Percentiles rank a stretch among this genome's conserved stretches.
Conservation (phyloP, 2,888 invertebrate species). For the Vanessa cardui region DNA sequence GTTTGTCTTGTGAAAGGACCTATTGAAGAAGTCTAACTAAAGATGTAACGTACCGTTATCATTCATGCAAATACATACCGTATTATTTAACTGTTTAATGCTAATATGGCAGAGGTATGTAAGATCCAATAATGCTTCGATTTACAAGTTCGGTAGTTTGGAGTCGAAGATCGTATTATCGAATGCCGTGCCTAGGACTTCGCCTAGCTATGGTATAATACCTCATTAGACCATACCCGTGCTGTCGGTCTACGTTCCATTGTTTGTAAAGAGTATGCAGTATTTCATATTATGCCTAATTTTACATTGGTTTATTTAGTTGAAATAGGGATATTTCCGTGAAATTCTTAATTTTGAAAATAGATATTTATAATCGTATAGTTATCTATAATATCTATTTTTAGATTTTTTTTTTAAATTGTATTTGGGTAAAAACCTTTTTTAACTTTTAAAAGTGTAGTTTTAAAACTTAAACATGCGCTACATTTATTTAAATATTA, state of each 20-base stretch:
- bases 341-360: conserved; percentile 22
- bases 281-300: conserved; percentile 28
- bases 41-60: conserved; percentile 5
- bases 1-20: conserved; percentile 33
- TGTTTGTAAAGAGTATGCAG: conserved; percentile 44
- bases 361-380: conserved; percentile 6
- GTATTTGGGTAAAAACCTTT: no score
- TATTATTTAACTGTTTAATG: conserved; percentile 5
- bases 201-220: conserved; percentile 64
- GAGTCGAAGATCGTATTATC: conserved; percentile 35
- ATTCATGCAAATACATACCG: conserved; percentile 12
- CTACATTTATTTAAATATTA: no score
- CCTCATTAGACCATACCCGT: conserved; percentile 75
- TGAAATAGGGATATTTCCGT: conserved; percentile 14
- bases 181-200: conserved; percentile 51
- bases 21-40: conserved; percentile 26
- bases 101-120: conserved; percentile 1
- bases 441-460: no score
- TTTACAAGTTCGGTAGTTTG: conserved; percentile 10
- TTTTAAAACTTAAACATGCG: no score
- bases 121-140: conserved; percentile 12
- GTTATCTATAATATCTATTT: no score
- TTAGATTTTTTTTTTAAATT: neutral
- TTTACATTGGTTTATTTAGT: conserved; percentile 8
- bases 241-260: conserved; percentile 58